Evolutionary conservation across 2,888 invertebrate genomes (phyloP), one percentile per base, ranked within the genome.

Genomic region (Lutraria lutraria): DNA sequence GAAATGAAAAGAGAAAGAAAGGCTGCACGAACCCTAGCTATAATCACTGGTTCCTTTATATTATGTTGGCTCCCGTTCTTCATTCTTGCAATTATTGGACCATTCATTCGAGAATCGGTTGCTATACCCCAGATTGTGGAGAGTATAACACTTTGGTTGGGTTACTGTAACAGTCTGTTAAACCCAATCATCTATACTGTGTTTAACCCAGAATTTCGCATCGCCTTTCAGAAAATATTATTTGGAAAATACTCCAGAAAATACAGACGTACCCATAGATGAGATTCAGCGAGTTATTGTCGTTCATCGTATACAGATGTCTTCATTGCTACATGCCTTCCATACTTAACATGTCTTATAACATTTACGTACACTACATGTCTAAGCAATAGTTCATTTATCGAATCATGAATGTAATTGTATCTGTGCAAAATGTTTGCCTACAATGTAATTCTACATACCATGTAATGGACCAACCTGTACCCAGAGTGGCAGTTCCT

Each of bases 11-110:
- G 96, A 25, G 96, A 97, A 89, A 91, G 96, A 34, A 97, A 96
- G 92, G 97, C 97, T 0, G 96, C 96, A 12, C 92, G 96, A 87
- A 96, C 96, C 52, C 92, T 97, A 72, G 96, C 95, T 29, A 96
- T 97, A 53, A 99, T 99, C 95, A 99, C 99, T 16, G 99, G 99
- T 83, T 96, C 98, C 60, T 99, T 99, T 97, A 98, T 99, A 88
- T 97, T 98, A 94, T 99, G 99, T 96, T 99, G 99, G 99, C 97
- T 99, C 93, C 99, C 99, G n/a, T 99, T 99, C 97, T 99, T 99
- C 97, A 98, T 99, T 87, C 97, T 98, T 97, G 99, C 99, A 0
- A 97, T 99, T 81, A 97, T 98, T 85, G 98, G 98, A 97, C 98
- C 99, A 0, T 97, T 98, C 88, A 97, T 98, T 56, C 97, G 98